A percentile compares a stretch with the other conserved stretches of the same genome.
Evolutionary conservation across 1,140 invertebrate genomes (phyloP).

Genomic region (Drosophila novamexicana): DNA sequence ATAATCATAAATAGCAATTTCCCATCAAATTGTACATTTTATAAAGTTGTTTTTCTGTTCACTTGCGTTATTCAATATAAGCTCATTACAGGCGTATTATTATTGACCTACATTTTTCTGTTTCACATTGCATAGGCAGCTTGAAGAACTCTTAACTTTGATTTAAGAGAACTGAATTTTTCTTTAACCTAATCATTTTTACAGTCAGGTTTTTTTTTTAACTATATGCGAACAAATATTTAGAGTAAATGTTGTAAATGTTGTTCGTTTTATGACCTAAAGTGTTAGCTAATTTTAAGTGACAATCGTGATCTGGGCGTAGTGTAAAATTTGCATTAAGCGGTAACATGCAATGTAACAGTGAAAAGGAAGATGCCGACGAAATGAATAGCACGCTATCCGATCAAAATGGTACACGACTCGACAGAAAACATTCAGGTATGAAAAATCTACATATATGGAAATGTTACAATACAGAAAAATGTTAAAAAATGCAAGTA

Average conservation of each 20-base stretch:
- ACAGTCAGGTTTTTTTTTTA: no score
- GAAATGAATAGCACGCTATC: constrained; percentile 75
- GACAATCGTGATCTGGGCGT: constrained; percentile 58
- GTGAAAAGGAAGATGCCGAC: constrained; percentile 73
- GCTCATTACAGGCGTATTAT: constrained; percentile 56
- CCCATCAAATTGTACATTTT: background rate
- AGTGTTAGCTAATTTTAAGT: constrained; percentile 75
- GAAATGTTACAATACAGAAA: no score
- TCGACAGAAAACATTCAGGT: constrained; percentile 64
- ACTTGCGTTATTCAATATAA: constrained; percentile 7
- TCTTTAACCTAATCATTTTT: no score
- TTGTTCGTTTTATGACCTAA: constrained; percentile 40
- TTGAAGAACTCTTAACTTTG: no score
- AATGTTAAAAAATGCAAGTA: no score
- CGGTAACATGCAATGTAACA: constrained; percentile 76
- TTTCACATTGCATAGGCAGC: constrained; percentile 42
- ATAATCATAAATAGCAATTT: background rate
- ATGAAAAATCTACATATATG: constrained; percentile 4
- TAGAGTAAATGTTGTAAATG: constrained; percentile 29
- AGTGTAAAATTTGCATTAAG: constrained; percentile 49
- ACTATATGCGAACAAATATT: background rate
- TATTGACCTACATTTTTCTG: constrained; percentile 75
- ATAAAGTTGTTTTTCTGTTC: background rate
- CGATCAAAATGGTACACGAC: constrained; percentile 68
- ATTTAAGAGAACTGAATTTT: no score